These are phyloP conservation scores for Meteorus colon DNA, from an alignment of 2,888 invertebrate genomes.

Conservation along the genomic window DNA sequence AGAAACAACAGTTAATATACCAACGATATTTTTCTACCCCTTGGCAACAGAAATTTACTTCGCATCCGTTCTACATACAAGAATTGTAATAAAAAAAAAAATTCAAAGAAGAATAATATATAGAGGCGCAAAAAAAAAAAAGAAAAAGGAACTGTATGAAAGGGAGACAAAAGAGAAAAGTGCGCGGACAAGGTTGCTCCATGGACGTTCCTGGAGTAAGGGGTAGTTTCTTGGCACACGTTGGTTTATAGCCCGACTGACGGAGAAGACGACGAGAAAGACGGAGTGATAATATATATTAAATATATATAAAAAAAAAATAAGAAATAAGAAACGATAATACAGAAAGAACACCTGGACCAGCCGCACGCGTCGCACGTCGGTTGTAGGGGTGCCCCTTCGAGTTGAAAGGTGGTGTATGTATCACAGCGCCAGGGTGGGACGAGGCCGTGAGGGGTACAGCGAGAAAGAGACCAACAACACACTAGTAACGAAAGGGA, in stretches of 20 bases:
- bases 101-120: neutral
- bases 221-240: constrained; percentile 27
- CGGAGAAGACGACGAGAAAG: neutral
- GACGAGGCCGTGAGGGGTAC: constrained; percentile 34
- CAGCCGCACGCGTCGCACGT: constrained; percentile 46
- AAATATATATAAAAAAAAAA: constrained; percentile 3
- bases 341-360: constrained; percentile 42
- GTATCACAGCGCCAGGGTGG: constrained; percentile 38
- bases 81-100: neutral
- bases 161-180: constrained; percentile 24
- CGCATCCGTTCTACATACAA: neutral
- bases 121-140: neutral
- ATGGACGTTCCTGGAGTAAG: neutral
- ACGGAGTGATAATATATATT: neutral
- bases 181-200: constrained; percentile 29
- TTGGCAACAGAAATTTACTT: neutral
- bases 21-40: neutral
- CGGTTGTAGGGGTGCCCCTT: constrained; percentile 42
- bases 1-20: neutral
- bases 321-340: constrained; percentile 28
- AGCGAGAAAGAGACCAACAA: constrained; percentile 16
- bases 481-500: constrained; percentile 31
- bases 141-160: neutral
- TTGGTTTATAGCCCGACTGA: neutral
- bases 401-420: constrained; percentile 38